Evolutionary conservation across 2,888 invertebrate genomes (phyloP).

Genomic region (Axea sp.): DNA sequence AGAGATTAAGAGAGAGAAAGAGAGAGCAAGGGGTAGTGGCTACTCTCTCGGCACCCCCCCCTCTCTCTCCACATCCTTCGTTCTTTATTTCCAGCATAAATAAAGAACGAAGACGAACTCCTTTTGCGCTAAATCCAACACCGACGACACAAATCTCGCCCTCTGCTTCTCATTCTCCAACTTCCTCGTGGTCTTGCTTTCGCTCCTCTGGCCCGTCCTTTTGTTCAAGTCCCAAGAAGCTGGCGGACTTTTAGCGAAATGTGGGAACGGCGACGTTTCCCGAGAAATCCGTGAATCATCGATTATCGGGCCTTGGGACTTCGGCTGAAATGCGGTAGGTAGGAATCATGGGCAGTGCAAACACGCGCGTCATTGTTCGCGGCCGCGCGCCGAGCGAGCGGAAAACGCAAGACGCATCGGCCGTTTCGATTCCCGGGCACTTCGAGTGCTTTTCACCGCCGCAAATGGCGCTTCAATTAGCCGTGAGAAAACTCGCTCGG

Average conservation of each 20-base stretch:
- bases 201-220: constrained; percentile 12
- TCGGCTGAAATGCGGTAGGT: constrained; percentile 38
- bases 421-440: too few species aligned
- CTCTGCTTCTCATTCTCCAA: constrained; percentile 14
- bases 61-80: too few species aligned
- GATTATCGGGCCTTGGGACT: constrained; percentile 9
- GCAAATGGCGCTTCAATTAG: constrained; percentile 21
- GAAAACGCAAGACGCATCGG: constrained; percentile 25
- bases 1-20: too few species aligned
- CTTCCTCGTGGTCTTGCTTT: constrained; percentile 3
- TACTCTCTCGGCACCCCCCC: too few species aligned
- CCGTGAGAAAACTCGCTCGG: constrained; percentile 14
- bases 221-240: constrained; percentile 27
- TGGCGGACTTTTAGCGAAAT: constrained; percentile 15
- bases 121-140: constrained; percentile 44
- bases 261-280: constrained; percentile 8
- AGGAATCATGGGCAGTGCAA: constrained; percentile 40
- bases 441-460: too few species aligned
- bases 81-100: too few species aligned
- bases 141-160: constrained; percentile 23
- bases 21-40: too few species aligned
- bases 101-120: constrained; percentile 9
- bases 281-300: constrained; percentile 44
- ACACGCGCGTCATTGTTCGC: constrained; percentile 40
- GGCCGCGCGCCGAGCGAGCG: constrained; percentile 13